A percentile compares a stretch with the other conserved stretches of the same genome.
Conservation (phyloP, 2,113 vertebrate genomes). For the Gymnocephalus cernua region DNA sequence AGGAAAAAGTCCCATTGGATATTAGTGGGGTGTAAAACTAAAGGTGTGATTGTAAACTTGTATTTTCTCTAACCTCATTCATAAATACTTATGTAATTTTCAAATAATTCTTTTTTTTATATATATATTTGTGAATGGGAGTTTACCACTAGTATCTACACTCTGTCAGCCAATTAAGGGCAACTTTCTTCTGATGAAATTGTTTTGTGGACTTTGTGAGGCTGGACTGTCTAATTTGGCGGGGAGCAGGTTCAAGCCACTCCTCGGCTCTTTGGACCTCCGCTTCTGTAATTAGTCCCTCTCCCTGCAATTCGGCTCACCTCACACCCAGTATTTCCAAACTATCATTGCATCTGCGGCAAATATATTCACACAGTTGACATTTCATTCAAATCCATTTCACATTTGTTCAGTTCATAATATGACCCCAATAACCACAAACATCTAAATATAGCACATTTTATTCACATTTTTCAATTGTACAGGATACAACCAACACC, state of each 20-base stretch:
- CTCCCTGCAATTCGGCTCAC: neutral
- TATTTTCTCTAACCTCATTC: neutral
- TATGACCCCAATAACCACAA: constrained; percentile 9
- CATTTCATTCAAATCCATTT: neutral
- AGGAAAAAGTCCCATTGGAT: neutral
- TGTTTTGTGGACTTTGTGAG: neutral
- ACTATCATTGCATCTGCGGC: neutral
- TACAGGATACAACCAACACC: constrained; percentile 57
- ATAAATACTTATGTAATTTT: neutral
- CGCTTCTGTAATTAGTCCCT: neutral
- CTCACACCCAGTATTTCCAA: neutral
- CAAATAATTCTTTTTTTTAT: too few species aligned
- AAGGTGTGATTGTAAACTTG: neutral
- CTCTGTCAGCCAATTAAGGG: neutral
- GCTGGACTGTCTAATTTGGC: neutral
- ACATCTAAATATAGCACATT: constrained; percentile 46
- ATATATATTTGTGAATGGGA: too few species aligned
- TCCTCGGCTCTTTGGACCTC: neutral
- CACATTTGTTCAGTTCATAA: neutral
- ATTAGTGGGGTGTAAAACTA: neutral
- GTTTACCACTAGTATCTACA: neutral
- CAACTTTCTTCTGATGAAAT: neutral
- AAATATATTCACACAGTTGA: neutral
- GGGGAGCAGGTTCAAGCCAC: neutral
- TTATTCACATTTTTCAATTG: constrained; percentile 76